Evolutionary conservation across 35 echinoderm and acorn worm species (phyloP).

Genomic region (Amphiura filiformis): DNA sequence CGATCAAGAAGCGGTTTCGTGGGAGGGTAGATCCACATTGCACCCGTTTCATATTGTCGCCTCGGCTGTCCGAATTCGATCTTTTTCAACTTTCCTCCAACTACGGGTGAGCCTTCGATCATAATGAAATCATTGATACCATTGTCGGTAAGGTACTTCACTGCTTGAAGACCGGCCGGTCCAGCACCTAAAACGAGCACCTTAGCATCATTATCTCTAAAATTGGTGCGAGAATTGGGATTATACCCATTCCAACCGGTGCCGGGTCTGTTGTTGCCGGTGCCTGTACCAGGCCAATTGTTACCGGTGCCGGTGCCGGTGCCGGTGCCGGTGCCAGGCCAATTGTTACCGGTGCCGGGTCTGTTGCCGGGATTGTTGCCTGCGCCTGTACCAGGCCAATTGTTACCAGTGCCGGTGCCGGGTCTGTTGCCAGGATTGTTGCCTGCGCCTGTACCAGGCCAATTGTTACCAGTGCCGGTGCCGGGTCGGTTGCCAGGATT

Average conservation of each 20-base stretch:
- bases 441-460: background rate
- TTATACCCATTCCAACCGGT: background rate
- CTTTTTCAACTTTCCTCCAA: constrained; percentile 27
- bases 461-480: background rate
- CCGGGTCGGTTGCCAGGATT: background rate
- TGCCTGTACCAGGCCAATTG: background rate
- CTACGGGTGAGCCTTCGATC: constrained; percentile 16
- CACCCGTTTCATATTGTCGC: constrained; percentile 15
- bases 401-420: background rate
- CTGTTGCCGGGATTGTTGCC: too few relatives aligned
- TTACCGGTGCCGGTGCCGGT: background rate
- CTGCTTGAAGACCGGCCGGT: constrained; percentile 34
- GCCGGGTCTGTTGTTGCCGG: background rate
- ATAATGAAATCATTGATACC: constrained; percentile 42
- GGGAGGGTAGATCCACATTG: constrained; percentile 39
- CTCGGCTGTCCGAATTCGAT: constrained; percentile 11
- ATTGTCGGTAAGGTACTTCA: constrained; percentile 20
- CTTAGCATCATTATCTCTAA: constrained; percentile 28
- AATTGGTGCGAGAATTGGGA: background rate
- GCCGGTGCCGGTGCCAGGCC: background rate
- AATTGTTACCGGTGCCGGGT: background rate
- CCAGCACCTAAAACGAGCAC: constrained; percentile 47
- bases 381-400: background rate
- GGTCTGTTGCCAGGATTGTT: background rate
- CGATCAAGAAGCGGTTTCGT: background rate